phyloP scores from a whole-genome alignment of 2,113 vertebrate species.

The Nothocercus julius region DNA sequence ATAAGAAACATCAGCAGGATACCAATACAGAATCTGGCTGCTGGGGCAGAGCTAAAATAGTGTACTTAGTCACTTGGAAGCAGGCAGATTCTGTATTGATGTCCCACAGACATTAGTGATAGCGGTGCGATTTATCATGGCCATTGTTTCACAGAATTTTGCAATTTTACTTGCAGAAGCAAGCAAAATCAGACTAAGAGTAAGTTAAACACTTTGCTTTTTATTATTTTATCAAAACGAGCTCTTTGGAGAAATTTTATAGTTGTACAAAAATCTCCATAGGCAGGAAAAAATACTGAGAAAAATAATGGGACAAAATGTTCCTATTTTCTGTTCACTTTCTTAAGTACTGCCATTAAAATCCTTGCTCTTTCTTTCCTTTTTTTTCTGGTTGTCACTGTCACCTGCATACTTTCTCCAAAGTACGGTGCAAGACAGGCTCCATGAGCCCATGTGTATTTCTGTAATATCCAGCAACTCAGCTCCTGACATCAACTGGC shows the following conservation, averaged over 20 bases:
- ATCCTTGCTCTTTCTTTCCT: neutral
- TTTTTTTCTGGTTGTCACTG: neutral
- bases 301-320: neutral
- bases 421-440: neutral
- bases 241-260: neutral
- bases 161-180: neutral
- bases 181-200: slow-evolving; percentile 36
- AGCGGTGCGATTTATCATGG: slow-evolving; percentile 46
- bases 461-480: neutral
- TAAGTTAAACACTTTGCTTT: neutral
- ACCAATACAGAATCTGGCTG: slow-evolving; percentile 47
- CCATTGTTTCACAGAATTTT: slow-evolving; percentile 28
- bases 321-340: neutral
- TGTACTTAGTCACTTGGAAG: slow-evolving; percentile 63
- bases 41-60: slow-evolving; percentile 59
- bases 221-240: neutral
- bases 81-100: slow-evolving; percentile 53
- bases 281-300: neutral
- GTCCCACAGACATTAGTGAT: slow-evolving; percentile 48
- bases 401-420: neutral
- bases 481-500: neutral
- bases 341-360: neutral
- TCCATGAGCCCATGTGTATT: neutral
- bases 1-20: slow-evolving; percentile 49
- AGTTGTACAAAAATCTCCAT: neutral